phyloP scores from a whole-genome alignment of 2,113 vertebrate genomes.

The Upupa epops region DNA sequence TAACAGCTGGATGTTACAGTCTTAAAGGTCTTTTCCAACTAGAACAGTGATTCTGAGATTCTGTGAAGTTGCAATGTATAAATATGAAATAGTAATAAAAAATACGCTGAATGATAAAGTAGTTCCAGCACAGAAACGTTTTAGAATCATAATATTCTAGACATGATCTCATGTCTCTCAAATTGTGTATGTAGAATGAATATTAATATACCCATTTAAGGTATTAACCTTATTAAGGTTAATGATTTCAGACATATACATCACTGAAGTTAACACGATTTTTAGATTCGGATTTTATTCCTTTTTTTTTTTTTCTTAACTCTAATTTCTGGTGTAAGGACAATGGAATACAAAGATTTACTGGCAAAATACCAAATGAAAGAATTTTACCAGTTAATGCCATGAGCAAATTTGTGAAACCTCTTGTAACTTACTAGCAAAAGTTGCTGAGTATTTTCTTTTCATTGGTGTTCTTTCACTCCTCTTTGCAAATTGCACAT shows the following conservation, averaged over 20 bases:
- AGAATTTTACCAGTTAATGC: neutral
- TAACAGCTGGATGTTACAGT: no score
- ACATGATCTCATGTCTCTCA: neutral
- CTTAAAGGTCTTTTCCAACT: no score
- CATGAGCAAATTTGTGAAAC: neutral
- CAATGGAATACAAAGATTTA: neutral
- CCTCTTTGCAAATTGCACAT: neutral
- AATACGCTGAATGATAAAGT: neutral
- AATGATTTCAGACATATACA: neutral
- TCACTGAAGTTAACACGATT: neutral
- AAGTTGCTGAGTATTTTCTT: neutral
- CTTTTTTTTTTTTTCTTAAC: neutral
- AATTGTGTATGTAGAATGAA: neutral
- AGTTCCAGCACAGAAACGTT: neutral
- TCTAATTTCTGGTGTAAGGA: neutral
- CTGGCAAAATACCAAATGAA: neutral
- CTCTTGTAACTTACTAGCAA: neutral
- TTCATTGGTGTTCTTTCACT: neutral
- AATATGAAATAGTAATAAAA: slow-evolving; percentile 4
- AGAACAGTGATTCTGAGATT: no score
- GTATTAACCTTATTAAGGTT: neutral
- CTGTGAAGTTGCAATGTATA: neutral
- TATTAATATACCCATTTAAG: neutral
- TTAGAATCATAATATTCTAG: neutral
- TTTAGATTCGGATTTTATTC: neutral